Conservation (phyloP, 2,113 vertebrate species). For the Amblyornis subalaris region DNA sequence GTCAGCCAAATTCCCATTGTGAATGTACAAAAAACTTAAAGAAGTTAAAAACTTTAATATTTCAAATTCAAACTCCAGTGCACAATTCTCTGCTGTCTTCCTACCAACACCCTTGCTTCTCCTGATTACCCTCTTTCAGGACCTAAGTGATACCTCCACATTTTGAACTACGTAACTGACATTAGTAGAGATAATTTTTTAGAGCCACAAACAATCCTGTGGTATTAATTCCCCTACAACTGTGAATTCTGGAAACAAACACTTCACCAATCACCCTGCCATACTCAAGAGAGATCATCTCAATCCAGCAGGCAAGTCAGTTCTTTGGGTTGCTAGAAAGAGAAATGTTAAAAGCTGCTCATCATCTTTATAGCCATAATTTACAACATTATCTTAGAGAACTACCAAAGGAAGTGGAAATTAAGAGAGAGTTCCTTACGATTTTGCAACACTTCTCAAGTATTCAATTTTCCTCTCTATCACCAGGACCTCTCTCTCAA, state of each 20-base stretch:
- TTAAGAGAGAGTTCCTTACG: conserved; percentile 66
- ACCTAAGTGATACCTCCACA: neutral
- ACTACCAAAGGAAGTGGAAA: neutral
- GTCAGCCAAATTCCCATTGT: neutral
- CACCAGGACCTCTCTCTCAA: conserved; percentile 74
- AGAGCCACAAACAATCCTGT: neutral
- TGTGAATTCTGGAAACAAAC: neutral
- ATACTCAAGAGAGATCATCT: neutral
- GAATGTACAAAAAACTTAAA: neutral
- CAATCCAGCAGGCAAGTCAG: neutral
- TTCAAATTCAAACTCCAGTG: neutral
- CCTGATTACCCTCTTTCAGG: neutral
- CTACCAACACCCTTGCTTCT: neutral
- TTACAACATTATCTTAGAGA: neutral
- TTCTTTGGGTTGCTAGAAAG: neutral
- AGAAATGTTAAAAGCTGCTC: neutral
- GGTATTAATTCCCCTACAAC: neutral
- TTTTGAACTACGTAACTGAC: neutral
- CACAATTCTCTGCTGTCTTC: neutral
- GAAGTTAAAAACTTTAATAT: neutral
- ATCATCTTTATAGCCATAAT: neutral
- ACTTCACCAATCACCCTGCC: neutral
- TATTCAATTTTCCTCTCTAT: conserved; percentile 80
- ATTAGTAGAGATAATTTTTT: neutral
- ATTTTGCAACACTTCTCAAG: conserved; percentile 76